Base-by-base conservation (phyloP, 2,888 invertebrate genomes). In the Hydraecia micacea region DNA sequence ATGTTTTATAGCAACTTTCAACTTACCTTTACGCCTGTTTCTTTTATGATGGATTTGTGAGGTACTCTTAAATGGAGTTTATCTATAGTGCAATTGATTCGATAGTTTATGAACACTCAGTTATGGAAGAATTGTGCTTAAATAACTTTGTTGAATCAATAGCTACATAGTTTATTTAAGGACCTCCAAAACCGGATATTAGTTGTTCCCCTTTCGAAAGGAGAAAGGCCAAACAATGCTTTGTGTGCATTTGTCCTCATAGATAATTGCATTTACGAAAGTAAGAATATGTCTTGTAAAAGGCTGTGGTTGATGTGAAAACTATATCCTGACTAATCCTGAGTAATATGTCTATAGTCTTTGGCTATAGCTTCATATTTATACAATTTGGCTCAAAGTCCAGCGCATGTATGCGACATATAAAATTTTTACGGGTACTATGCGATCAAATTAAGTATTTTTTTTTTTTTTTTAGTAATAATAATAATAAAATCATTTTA, bases 181-280 rank as follows among this genome's bases (percentile, higher is more conserved):
- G 25, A 49, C 32, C 25, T 49, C 15, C 13, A 13, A 49, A 68
- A 49, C 46, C 15, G 32, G 32, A 3, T n/a, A n/a, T 9, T n/a
- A 18, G 4, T 7, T 55, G 32, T 55, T n/a, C 7, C 36, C 3
- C 18, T 70, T 55, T 36, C 11, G 18, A 15, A 55, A n/a, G 36
- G 11, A 6, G n/a, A 25, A 28, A 36, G 2, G 1, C 21, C 49
- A 55, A n/a, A 77, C 62, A 68, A 58, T 25, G 70, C 8, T 84
- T 36, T 52, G 70, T 68, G 36, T 84, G 80, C 84, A 84, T 80
- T 79, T 42, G 36, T 62, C 13, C 3, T 55, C 8, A 68, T 63
- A 79, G 15, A 68, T 68, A 63, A 73, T 58, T 62, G 21, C 65
- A 39, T 46, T 28, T 60, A 66, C 21, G 4, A 28, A 52, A 49